phyloP scores from a whole-genome alignment of 2,888 invertebrate species.

The Drosophila melanosoma region DNA sequence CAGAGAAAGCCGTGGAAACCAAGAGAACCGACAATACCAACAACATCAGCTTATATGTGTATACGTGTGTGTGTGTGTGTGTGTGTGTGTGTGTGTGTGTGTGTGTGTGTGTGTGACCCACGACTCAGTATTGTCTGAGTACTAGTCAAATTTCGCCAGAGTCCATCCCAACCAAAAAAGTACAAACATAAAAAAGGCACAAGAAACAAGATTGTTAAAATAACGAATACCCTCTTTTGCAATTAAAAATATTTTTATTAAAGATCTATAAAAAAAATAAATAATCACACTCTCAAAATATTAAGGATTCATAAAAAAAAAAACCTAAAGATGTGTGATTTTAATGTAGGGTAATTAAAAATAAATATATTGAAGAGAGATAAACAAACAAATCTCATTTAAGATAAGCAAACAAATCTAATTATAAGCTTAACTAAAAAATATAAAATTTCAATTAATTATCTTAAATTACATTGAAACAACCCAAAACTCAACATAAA shows the following conservation, averaged over 20 bases:
- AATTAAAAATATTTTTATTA: background rate
- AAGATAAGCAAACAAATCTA: background rate
- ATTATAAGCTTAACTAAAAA: background rate
- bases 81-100: conserved; percentile 18
- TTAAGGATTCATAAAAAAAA: background rate
- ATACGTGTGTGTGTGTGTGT: conserved; percentile 37
- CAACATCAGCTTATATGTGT: background rate
- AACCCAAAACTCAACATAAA: background rate
- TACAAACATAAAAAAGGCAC: background rate
- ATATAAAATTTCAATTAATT: fast-evolving
- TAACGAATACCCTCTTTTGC: background rate
- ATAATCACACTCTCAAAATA: fast-evolving
- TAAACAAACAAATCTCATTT: background rate
- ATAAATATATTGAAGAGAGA: background rate
- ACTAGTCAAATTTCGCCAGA: conserved; percentile 66
- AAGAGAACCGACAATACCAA: conserved; percentile 30
- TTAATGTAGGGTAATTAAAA: fast-evolving
- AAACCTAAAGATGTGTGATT: background rate
- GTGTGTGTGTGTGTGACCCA: conserved; percentile 40
- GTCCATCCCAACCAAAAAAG: conserved; percentile 15
- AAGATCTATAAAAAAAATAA: background rate
- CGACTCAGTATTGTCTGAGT: conserved; percentile 26
- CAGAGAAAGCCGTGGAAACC: conserved; percentile 39
- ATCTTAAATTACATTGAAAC: background rate
- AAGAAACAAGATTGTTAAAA: background rate